Evolutionary conservation across 2,888 invertebrate genomes (phyloP), one percentile per base, ranked within the genome.

Genomic region (Himalopsyche tibetana): DNA sequence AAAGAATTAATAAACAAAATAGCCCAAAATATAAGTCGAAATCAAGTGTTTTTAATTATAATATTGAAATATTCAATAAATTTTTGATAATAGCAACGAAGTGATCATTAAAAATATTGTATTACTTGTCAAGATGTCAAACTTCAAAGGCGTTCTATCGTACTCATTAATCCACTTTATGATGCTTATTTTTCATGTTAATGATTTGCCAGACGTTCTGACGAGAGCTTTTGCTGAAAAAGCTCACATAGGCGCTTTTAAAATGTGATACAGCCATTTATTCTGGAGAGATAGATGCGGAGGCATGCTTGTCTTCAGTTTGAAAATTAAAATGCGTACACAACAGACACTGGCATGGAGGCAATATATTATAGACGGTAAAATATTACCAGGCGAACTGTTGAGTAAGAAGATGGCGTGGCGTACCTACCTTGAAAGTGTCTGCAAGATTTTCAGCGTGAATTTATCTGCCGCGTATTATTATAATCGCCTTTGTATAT

Each of bases 261-360:
- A 63, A 63, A 63, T 63, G 63, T 63, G 63, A 63, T 63, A 63
- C 63, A 63, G 63, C 63, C 63, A 63, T 63, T 63, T 63, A 63
- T 63, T 63, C 63, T 63, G 63, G 19, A 19, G 63, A 63, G 63
- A 63, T 63, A 63, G 63, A 63, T 63, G 63, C 63, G 63, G 19
- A 63, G 63, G 63, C 63, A 19, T 63, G 63, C 63, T 63, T 63
- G 63, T 63, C 63, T 63, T 63, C 63, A 63, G 63, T 63, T 63
- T 63, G 63, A 63, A 63, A 63, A 63, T 63, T 63, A 63, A 63
- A 63, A 63, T 63, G 63, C 63, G 63, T 28, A 63, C 63, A 63
- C 63, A 63, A 63, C 63, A 63, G 63, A 63, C 63, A 19, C 63
- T 11, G 11, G 63, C 28, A 28, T 28, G 63, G 63, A 63, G 63